Conservation (phyloP, 2,888 invertebrate species). For the Abscondita cerata region DNA sequence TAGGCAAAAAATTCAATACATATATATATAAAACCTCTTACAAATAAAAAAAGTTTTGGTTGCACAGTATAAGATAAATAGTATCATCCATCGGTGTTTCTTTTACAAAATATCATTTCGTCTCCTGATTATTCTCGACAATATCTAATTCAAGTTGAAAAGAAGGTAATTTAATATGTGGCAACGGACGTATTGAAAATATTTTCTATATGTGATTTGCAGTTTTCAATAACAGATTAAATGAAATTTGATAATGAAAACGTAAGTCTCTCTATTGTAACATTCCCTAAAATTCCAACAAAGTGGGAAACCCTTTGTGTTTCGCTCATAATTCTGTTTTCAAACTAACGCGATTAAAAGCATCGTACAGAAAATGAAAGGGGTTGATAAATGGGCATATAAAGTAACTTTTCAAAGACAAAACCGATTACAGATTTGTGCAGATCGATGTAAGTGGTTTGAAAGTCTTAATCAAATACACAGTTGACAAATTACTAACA, state of each 20-base stretch:
- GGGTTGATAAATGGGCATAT: slow-evolving; percentile 11
- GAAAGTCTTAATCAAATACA: background rate
- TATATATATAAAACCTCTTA: too few species aligned
- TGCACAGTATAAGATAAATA: too few species aligned
- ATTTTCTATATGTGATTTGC: background rate
- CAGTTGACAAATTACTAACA: background rate
- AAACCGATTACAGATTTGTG: slow-evolving; percentile 1
- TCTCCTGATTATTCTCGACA: too few species aligned
- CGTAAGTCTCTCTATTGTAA: slow-evolving; percentile 1
- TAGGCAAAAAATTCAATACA: too few species aligned
- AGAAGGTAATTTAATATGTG: too few species aligned
- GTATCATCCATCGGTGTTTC: too few species aligned
- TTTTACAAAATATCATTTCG: too few species aligned
- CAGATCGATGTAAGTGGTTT: background rate
- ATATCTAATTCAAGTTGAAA: too few species aligned
- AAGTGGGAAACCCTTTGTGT: slow-evolving; percentile 12
- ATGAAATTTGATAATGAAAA: slow-evolving; percentile 7
- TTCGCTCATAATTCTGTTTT: slow-evolving; percentile 9
- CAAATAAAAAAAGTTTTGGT: too few species aligned
- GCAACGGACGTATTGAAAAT: background rate
- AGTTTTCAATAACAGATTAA: background rate
- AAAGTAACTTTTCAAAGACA: slow-evolving; percentile 12
- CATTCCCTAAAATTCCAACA: slow-evolving; percentile 9
- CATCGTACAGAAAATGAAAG: slow-evolving; percentile 8
- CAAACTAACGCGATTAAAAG: slow-evolving; percentile 10